A percentile compares a stretch with the other conserved stretches of the same genome.
Evolutionary conservation across 2,113 vertebrate species (phyloP).

Genomic region (Austrofundulus limnaeus): DNA sequence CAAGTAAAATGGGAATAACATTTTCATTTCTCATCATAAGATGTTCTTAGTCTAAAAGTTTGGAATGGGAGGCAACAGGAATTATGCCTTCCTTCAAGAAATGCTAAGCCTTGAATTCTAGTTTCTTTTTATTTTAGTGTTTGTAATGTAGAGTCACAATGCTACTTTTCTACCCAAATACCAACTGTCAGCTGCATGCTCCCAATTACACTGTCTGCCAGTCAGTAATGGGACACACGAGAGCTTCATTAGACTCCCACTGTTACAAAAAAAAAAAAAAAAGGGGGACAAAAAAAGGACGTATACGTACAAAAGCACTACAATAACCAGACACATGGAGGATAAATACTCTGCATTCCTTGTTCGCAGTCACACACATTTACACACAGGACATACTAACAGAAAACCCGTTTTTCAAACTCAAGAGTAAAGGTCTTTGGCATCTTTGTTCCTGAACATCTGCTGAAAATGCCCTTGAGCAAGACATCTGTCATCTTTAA

Average conservation of each 20-base stretch:
- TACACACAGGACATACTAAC: conserved; percentile 13
- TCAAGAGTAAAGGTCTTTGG: neutral
- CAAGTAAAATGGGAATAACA: too few species aligned
- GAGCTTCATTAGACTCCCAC: conserved; percentile 41
- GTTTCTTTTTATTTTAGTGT: neutral
- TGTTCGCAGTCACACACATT: conserved; percentile 14
- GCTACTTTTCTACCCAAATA: conserved; percentile 15
- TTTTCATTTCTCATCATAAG: too few species aligned
- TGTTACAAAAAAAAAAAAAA: conserved; percentile 9
- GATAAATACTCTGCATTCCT: conserved; percentile 44
- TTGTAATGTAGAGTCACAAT: neutral
- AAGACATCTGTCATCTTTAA: conserved; percentile 15
- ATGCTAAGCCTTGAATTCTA: neutral
- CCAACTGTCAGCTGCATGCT: conserved; percentile 52
- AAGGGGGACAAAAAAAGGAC: conserved; percentile 40
- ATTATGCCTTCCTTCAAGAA: too few species aligned
- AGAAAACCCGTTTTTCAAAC: conserved; percentile 18
- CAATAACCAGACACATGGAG: conserved; percentile 7
- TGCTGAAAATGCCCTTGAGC: conserved; percentile 32
- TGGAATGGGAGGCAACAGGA: too few species aligned
- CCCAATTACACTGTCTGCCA: conserved; percentile 51
- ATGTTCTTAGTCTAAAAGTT: too few species aligned
- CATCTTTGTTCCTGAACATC: conserved; percentile 29
- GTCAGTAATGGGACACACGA: conserved; percentile 55
- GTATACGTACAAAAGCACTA: conserved; percentile 28